Conservation (phyloP, 2,888 invertebrate genomes). For the Heteropelma amictum region DNA sequence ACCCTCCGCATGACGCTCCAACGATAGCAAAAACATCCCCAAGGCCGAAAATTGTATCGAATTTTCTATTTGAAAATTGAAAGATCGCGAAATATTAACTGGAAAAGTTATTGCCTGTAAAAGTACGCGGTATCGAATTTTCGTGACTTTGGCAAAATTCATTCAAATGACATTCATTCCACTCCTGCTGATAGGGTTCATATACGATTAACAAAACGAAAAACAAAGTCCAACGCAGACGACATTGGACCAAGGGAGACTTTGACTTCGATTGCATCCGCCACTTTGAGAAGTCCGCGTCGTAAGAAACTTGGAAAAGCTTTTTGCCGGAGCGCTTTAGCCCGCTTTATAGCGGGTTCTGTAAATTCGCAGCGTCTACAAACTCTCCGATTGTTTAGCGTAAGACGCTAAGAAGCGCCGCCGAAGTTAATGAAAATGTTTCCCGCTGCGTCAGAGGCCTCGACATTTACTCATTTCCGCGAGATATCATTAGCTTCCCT, state of each 20-base stretch:
- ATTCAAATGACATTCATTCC: too few relatives aligned
- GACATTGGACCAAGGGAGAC: conserved; percentile 13
- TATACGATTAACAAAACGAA: too few relatives aligned
- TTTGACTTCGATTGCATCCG: conserved; percentile 26
- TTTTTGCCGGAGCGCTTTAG: conserved; percentile 2
- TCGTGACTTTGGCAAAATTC: too few relatives aligned
- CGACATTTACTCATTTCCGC: conserved; percentile 63
- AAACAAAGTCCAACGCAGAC: too few relatives aligned
- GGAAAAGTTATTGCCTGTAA: too few relatives aligned
- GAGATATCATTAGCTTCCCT: conserved; percentile 61
- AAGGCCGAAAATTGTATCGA: too few relatives aligned
- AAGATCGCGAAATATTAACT: too few relatives aligned
- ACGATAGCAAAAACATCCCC: conserved; percentile 5
- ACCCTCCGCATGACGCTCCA: conserved; percentile 19
- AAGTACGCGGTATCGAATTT: too few relatives aligned
- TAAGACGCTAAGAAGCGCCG: conserved; percentile 57
- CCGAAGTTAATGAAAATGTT: conserved; percentile 72
- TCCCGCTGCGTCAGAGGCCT: conserved; percentile 68
- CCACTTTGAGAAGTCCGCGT: conserved; percentile 41
- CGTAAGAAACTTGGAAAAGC: conserved; percentile 46
- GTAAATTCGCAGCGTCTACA: conserved; percentile 17
- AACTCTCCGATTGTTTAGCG: conserved; percentile 33
- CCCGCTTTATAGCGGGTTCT: not conserved
- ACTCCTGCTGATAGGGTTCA: too few relatives aligned
- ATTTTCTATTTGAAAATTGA: too few relatives aligned